Conservation (phyloP, 1,140 invertebrate genomes). For the Kradibia gibbosae region DNA sequence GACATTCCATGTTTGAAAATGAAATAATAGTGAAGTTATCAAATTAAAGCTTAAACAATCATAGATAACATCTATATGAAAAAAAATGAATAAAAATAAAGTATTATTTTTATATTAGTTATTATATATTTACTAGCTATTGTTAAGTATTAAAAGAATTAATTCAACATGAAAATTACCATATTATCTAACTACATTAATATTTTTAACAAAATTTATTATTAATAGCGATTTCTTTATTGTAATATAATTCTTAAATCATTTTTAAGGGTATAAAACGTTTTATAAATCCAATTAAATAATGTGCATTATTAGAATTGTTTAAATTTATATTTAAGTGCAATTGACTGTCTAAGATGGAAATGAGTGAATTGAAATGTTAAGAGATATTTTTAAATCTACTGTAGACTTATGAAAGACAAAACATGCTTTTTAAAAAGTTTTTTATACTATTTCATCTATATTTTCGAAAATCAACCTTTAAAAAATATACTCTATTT, state of each 20-base stretch:
- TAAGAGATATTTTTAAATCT: too few relatives aligned
- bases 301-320: background rate
- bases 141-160: slow-evolving; percentile 12
- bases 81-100: background rate
- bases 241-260: background rate
- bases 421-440: too few relatives aligned
- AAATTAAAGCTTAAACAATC: background rate
- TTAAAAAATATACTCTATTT: too few relatives aligned
- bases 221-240: background rate
- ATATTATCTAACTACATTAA: background rate
- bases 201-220: background rate
- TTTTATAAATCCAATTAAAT: background rate
- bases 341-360: background rate
- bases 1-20: slow-evolving; percentile 37
- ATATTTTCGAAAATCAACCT: too few relatives aligned
- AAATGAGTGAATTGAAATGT: slow-evolving; percentile 17
- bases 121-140: background rate
- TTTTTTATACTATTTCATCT: too few relatives aligned
- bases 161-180: background rate
- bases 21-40: background rate
- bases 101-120: slow-evolving; percentile 11
- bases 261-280: background rate
- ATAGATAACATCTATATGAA: background rate
- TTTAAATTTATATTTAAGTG: background rate
- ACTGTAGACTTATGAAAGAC: too few relatives aligned